phyloP scores from a whole-genome alignment of 2,888 invertebrate species.

The Agelastica alni region DNA sequence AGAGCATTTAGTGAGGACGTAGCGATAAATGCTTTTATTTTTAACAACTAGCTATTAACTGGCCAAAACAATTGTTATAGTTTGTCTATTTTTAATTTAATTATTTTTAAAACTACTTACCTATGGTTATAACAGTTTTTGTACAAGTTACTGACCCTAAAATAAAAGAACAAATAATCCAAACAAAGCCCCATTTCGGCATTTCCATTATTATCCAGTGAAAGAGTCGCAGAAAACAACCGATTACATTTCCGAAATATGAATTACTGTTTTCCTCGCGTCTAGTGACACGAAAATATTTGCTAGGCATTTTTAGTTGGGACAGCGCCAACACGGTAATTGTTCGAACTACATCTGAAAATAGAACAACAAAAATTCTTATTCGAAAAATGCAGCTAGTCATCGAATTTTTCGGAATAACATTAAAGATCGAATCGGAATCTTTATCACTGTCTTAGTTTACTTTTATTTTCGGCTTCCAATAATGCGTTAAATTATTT shows the following conservation, averaged over 20 bases:
- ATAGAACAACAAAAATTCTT: too few species aligned
- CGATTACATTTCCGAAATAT: not conserved
- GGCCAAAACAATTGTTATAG: too few species aligned
- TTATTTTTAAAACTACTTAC: slow-evolving; percentile 31
- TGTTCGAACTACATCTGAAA: not conserved
- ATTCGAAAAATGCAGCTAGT: too few species aligned
- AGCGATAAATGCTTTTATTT: too few species aligned
- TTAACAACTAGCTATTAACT: too few species aligned
- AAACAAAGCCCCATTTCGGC: not conserved
- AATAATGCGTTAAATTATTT: too few species aligned
- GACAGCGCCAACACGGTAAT: not conserved
- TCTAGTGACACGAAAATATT: not conserved
- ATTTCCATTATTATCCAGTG: not conserved
- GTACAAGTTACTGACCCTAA: not conserved
- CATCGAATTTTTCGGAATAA: too few species aligned
- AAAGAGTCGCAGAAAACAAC: not conserved
- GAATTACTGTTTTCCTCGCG: not conserved
- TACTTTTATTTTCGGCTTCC: too few species aligned
- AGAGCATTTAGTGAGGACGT: too few species aligned
- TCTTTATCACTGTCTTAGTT: too few species aligned
- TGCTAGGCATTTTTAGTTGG: not conserved
- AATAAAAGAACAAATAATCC: not conserved
- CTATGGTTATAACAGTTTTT: slow-evolving; percentile 34
- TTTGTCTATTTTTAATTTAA: too few species aligned
- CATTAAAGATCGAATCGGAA: too few species aligned